Evolutionary conservation across 92 coral and sea anemone species (phyloP).

Genomic region (Phymanthus crucifer): DNA sequence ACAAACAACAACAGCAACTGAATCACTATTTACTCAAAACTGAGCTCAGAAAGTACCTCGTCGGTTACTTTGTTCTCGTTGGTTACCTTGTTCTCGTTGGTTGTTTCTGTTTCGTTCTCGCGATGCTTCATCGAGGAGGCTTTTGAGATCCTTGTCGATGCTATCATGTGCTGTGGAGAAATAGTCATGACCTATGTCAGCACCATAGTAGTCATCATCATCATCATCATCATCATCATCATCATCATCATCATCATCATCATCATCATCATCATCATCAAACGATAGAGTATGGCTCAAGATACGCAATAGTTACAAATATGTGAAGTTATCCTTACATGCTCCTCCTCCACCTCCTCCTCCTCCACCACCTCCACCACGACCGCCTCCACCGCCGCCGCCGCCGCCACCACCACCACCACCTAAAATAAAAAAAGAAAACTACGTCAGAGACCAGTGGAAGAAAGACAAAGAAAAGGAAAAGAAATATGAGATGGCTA

Average conservation of each 20-base stretch:
- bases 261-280: neutral
- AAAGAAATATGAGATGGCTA: neutral
- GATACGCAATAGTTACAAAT: neutral
- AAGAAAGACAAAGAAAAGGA: neutral
- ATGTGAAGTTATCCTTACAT: neutral
- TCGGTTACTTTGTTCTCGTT: neutral
- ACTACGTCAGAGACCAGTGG: neutral
- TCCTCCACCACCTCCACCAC: slow-evolving; percentile 37
- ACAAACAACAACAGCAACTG: neutral
- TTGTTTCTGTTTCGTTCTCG: neutral
- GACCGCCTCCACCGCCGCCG: slow-evolving; percentile 53
- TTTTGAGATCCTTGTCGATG: slow-evolving; percentile 29
- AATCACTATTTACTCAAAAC: neutral
- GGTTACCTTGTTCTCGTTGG: neutral
- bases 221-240: neutral
- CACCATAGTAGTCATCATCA: too few relatives aligned
- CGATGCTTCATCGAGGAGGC: slow-evolving; percentile 22
- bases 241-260: neutral
- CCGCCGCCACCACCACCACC: slow-evolving; percentile 51
- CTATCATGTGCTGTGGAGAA: slow-evolving; percentile 21
- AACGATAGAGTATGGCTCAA: neutral
- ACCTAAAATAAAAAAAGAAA: neutral
- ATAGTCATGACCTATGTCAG: neutral
- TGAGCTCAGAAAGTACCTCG: neutral
- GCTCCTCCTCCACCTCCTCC: slow-evolving; percentile 40